Percentiles rank a stretch among this genome's conserved stretches.
These are phyloP conservation scores for Sylvilagus floridanus DNA, from an alignment of 2,797 vertebrate genomes.

Conservation along the genomic window DNA sequence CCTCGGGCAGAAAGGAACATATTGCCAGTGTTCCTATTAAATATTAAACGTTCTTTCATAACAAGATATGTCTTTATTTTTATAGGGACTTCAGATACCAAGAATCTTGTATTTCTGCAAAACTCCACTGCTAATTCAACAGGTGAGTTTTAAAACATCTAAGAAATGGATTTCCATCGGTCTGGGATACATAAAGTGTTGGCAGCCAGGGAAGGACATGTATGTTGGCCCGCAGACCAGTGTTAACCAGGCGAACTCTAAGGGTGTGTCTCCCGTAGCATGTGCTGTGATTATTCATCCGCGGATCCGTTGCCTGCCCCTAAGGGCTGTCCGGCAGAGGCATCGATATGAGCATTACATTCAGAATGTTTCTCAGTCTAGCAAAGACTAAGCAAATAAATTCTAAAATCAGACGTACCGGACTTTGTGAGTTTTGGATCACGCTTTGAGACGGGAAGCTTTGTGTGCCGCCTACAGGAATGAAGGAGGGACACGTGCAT, in stretches of 20 bases:
- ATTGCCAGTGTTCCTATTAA: neutral
- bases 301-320: neutral
- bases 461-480: neutral
- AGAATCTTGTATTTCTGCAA: neutral
- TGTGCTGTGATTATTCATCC: neutral
- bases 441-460: neutral
- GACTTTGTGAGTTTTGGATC: neutral
- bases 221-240: neutral
- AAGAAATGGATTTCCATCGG: conserved; percentile 15
- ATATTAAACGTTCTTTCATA: conserved; percentile 2
- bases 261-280: too few species aligned
- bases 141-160: conserved; percentile 62
- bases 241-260: neutral
- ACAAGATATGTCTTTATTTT: conserved; percentile 54
- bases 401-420: neutral
- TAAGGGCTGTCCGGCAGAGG: neutral
- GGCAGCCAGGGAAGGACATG: neutral
- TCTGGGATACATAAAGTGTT: neutral
- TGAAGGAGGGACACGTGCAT: neutral
- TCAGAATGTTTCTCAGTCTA: neutral
- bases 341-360: neutral
- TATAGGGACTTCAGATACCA: neutral
- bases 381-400: neutral
- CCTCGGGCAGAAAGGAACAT: neutral
- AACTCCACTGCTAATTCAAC: neutral